Evolutionary conservation across 2,113 vertebrate genomes (phyloP).

Genomic region (Sylvicapra grimmia): DNA sequence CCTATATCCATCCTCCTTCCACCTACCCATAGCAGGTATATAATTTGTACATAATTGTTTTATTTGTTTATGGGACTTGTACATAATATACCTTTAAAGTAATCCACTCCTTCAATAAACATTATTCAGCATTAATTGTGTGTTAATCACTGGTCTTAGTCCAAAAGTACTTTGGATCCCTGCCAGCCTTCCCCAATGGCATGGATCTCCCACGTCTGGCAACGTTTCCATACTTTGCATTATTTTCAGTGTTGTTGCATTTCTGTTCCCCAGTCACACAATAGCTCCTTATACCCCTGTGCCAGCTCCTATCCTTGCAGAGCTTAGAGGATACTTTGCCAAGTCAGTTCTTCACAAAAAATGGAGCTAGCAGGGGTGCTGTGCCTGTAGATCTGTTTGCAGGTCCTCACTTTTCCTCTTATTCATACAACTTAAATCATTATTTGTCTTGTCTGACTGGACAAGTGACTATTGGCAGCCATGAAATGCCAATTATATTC

Average conservation of each 20-base stretch:
- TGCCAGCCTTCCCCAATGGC: background rate
- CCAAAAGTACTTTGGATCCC: background rate
- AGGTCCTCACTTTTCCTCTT: rapidly evolving
- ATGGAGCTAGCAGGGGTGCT: background rate
- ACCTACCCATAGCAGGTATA: background rate
- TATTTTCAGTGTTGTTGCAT: background rate
- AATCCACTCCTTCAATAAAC: background rate
- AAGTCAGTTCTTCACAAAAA: background rate
- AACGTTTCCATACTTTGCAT: background rate
- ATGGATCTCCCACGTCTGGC: background rate
- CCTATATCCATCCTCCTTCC: background rate
- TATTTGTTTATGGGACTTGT: background rate
- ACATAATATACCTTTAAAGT: background rate
- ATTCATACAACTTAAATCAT: background rate
- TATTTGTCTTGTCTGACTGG: background rate
- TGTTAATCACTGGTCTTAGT: background rate
- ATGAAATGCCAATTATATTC: background rate
- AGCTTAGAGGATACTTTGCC: background rate
- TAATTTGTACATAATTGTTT: background rate
- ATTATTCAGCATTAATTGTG: background rate
- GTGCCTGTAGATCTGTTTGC: background rate
- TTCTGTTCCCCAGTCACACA: background rate
- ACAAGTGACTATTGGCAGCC: background rate
- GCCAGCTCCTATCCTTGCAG: background rate
- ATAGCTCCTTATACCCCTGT: background rate